Conservation (phyloP, 2,113 vertebrate species). For the Chiloscyllium plagiosum region DNA sequence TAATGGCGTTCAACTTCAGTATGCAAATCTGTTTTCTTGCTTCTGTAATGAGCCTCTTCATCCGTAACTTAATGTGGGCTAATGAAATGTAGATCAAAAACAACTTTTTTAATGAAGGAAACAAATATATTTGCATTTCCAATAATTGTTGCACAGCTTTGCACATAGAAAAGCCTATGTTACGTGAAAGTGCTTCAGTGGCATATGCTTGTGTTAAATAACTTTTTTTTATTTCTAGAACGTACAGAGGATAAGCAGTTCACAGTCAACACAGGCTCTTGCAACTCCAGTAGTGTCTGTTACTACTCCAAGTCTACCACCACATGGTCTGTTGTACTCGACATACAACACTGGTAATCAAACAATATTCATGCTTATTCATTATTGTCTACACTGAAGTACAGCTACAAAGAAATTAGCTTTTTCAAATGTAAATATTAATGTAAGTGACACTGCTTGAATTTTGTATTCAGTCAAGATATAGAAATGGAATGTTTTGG, state of each 20-base stretch:
- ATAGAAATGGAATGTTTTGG: not conserved
- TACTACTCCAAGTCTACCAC: slow-evolving; percentile 89
- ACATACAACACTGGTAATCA: slow-evolving; percentile 90
- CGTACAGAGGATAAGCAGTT: slow-evolving; percentile 86
- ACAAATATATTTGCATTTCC: not conserved
- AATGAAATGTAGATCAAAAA: not conserved
- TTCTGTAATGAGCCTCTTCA: not conserved
- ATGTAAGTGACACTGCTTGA: not conserved
- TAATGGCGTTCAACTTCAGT: not conserved
- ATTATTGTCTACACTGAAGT: not conserved
- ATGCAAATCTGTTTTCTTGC: not conserved
- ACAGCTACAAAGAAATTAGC: not conserved
- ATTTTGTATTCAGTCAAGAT: not conserved
- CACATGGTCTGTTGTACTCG: slow-evolving; percentile 87
- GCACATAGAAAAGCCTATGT: not conserved
- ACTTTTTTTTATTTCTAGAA: slow-evolving; percentile 62
- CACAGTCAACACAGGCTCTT: slow-evolving; percentile 80
- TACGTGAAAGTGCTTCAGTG: not conserved
- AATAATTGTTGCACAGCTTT: not conserved
- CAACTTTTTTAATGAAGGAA: not conserved
- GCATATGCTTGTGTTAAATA: not conserved
- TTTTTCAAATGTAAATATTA: not conserved
- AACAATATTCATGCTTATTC: not conserved
- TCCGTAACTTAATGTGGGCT: not conserved
- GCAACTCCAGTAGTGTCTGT: slow-evolving; percentile 94